Evolutionary conservation across 2,113 vertebrate genomes (phyloP).

Genomic region (Podocnemis expansa): DNA sequence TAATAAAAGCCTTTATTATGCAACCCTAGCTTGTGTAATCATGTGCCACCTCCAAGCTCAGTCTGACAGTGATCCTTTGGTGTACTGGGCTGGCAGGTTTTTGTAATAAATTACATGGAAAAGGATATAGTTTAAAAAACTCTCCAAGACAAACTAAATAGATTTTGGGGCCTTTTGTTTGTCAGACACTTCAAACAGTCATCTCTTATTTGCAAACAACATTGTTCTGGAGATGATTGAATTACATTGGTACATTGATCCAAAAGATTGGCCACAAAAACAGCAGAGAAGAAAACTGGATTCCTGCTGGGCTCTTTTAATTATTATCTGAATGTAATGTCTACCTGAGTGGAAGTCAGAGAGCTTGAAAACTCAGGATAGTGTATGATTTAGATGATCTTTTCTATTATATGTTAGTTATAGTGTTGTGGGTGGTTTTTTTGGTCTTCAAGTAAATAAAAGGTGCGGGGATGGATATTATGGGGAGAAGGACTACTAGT

Average conservation of each 20-base stretch:
- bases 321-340: fast-evolving
- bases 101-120: background rate
- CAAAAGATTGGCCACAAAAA: background rate
- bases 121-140: background rate
- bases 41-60: constrained; percentile 35
- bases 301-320: background rate
- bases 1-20: constrained; percentile 65
- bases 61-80: constrained; percentile 46
- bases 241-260: background rate
- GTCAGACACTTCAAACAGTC: background rate
- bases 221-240: background rate
- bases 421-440: background rate
- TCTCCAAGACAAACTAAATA: background rate
- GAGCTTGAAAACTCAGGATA: fast-evolving
- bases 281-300: background rate
- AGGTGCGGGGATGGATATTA: fast-evolving
- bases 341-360: background rate
- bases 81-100: background rate
- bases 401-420: background rate
- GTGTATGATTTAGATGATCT: background rate
- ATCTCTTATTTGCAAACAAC: background rate
- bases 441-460: background rate
- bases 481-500: fast-evolving
- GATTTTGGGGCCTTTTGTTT: background rate
- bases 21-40: constrained; percentile 51